Conservation (phyloP, 1,140 invertebrate species). For the Trigoniulus corallinus region DNA sequence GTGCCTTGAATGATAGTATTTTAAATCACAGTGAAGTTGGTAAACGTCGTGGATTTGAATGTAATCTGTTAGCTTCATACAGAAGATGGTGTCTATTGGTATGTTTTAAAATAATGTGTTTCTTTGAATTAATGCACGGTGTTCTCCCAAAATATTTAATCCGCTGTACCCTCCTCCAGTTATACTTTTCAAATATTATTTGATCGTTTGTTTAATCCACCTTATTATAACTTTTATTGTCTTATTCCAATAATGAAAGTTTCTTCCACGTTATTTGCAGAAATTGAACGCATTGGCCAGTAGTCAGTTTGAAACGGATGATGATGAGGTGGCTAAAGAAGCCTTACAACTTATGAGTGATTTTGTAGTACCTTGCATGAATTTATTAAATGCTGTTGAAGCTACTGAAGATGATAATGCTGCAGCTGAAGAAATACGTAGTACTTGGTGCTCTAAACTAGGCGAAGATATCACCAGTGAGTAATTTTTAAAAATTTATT, state of each 20-base stretch:
- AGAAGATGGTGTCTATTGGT: constrained; percentile 4
- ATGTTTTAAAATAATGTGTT: too few relatives aligned
- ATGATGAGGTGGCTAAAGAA: not conserved
- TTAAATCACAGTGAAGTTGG: not conserved
- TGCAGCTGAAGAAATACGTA: constrained; percentile 7
- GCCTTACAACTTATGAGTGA: constrained; percentile 3
- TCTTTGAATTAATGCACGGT: too few relatives aligned
- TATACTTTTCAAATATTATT: too few relatives aligned
- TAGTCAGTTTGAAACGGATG: not conserved
- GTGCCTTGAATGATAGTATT: constrained; percentile 1
- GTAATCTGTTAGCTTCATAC: not conserved
- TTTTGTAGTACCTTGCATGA: constrained; percentile 7
- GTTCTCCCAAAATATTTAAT: too few relatives aligned
- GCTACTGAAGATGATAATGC: not conserved
- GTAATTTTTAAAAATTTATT: not conserved
- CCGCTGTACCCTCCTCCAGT: too few relatives aligned
- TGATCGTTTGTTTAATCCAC: too few relatives aligned
- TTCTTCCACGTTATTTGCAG: not conserved
- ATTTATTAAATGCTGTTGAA: constrained; percentile 1
- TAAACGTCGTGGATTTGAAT: not conserved
- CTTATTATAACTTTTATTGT: too few relatives aligned
- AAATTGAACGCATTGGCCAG: not conserved
- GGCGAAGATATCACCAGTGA: constrained; percentile 6
- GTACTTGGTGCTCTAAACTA: constrained; percentile 7
- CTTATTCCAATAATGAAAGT: not conserved